Conservation (phyloP, 2,113 vertebrate genomes). For the Sapajus apella region DNA sequence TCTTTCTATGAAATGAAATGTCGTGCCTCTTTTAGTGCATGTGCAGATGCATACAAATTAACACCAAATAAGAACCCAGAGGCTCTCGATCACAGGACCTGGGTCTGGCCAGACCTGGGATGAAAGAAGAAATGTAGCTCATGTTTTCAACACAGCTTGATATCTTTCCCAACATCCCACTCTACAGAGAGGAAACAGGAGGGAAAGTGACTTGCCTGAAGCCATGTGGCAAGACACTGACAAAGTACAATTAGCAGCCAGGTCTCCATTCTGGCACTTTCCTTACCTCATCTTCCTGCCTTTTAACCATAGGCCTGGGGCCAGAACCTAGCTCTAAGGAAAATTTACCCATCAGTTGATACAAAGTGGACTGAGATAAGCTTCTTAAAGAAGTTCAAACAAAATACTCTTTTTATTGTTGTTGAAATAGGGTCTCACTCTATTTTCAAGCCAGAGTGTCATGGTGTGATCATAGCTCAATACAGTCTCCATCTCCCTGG, state of each 20-base stretch:
- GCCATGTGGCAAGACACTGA: background rate
- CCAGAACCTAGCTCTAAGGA: background rate
- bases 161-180: background rate
- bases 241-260: background rate
- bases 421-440: too few relatives aligned
- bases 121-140: background rate
- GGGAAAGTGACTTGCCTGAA: background rate
- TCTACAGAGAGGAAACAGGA: constrained; percentile 8
- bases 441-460: too few relatives aligned
- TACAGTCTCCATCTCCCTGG: too few relatives aligned
- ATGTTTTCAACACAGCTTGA: background rate
- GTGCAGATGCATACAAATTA: constrained; percentile 61
- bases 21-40: background rate
- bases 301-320: background rate
- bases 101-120: background rate
- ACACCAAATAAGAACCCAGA: background rate
- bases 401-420: too few relatives aligned
- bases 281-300: background rate
- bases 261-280: background rate
- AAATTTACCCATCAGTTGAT: rapidly evolving
- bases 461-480: too few relatives aligned
- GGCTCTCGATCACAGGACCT: background rate
- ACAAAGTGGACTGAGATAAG: background rate
- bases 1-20: constrained; percentile 75
- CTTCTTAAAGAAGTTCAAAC: background rate